Conservation (phyloP, 1,140 invertebrate genomes). For the Armadillidium nasatum region DNA sequence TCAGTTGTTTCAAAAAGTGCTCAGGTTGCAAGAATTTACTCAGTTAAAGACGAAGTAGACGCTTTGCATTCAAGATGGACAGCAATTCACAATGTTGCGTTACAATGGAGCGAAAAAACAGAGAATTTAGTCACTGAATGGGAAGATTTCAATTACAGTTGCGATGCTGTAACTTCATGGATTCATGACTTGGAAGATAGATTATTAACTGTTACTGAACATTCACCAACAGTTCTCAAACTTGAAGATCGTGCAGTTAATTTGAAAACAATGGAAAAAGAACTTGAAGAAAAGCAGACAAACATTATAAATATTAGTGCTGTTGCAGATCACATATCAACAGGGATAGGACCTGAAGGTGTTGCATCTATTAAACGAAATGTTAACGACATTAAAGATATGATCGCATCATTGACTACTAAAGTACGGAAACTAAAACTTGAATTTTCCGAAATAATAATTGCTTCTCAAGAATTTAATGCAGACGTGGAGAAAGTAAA, state of each 20-base stretch:
- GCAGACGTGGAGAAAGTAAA: conserved; percentile 73
- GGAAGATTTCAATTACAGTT: conserved; percentile 62
- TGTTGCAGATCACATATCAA: conserved; percentile 68
- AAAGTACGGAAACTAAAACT: conserved; percentile 68
- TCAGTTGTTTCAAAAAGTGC: conserved; percentile 55
- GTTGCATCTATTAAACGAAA: conserved; percentile 64
- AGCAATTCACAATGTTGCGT: conserved; percentile 65
- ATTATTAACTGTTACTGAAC: conserved; percentile 38
- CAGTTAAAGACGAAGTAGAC: conserved; percentile 72
- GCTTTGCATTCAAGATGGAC: conserved; percentile 73
- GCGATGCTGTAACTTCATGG: conserved; percentile 48
- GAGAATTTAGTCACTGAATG: conserved; percentile 73
- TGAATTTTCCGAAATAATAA: conserved; percentile 69
- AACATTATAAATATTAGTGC: conserved; percentile 73
- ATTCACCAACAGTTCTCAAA: conserved; percentile 38
- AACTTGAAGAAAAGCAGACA: conserved; percentile 72
- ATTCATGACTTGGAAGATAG: conserved; percentile 48
- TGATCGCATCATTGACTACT: conserved; percentile 66
- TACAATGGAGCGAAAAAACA: conserved; percentile 67
- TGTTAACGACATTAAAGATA: conserved; percentile 65
- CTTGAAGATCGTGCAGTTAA: conserved; percentile 58
- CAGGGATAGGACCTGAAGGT: conserved; percentile 69
- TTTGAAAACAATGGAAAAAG: conserved; percentile 68
- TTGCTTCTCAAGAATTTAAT: conserved; percentile 74
- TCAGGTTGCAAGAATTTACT: conserved; percentile 65